Base-by-base conservation (phyloP, 1,140 invertebrate genomes). In the Drosophila pandora region DNA sequence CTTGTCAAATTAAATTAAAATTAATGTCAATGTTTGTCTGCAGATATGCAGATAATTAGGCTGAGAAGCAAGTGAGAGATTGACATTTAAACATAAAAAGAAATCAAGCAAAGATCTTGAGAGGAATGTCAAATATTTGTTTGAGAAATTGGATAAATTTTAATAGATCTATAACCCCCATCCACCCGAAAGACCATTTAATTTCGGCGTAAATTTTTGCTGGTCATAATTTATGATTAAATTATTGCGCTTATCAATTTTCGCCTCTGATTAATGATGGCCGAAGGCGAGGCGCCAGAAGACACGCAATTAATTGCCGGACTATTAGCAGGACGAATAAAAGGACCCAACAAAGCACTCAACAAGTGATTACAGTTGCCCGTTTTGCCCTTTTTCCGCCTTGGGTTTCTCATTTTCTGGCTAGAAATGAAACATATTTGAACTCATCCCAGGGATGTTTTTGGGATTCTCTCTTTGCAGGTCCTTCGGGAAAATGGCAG, bases 221-320 rank as follows among this genome's bases (percentile, higher is more conserved):
- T 39, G 49, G n/a, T 25, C 49, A 41, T 75, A 82, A 60, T 57
- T 68, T 60, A 58, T 58, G 50, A 53, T 60, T 55, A 79, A 69
- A 62, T 79, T 52, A 79, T 79, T 59, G 63, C 60, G 77, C 72
- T 71, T 82, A 71, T 83, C 81, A 84, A 84, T 76, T 84, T 84
- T 71, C 58, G 58, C 39, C 60, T 32, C 50, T 74, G 68, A 82
- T 81, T 74, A 75, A 79, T 79, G 65, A 72, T 62, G 56, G 58
- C 71, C 54, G 43, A 34, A 10, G 32, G 63, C 22, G 10, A 10
- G 23, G 50, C 17, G 32, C 8, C 32, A 21, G 5, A 49, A 49
- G 50, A 55, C 45, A 34, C 23, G 73, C 59, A 85, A 84, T 85
- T 84, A 84, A 84, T 85, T 85, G 67, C 57, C 60, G 13, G 52